These are phyloP conservation scores for Ictalurus furcatus DNA, from an alignment of 2,113 vertebrate species.

Conservation along the genomic window DNA sequence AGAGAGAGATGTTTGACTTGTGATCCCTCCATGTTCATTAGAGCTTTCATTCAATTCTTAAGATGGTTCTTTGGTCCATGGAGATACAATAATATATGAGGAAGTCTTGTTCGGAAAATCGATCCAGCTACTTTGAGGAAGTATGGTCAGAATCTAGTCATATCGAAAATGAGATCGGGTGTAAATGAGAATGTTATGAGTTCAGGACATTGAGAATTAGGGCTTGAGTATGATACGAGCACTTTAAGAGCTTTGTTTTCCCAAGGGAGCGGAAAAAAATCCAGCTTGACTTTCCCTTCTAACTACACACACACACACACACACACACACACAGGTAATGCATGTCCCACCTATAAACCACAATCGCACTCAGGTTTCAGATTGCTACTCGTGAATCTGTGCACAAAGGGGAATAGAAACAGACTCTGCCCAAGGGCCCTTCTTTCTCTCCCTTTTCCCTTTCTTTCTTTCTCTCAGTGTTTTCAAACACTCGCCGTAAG, in stretches of 20 bases:
- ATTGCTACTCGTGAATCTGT: slow-evolving; percentile 37
- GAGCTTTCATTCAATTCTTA: neutral
- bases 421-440: slow-evolving; percentile 46
- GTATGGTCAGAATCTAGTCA: neutral
- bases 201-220: neutral
- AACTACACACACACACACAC: slow-evolving; percentile 17
- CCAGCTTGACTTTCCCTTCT: neutral
- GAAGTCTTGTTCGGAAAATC: too few species aligned
- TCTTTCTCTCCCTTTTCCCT: slow-evolving; percentile 37
- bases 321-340: slow-evolving; percentile 38
- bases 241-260: slow-evolving; percentile 9
- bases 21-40: slow-evolving; percentile 23
- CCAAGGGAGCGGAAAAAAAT: neutral
- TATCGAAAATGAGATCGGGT: neutral
- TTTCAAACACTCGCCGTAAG: slow-evolving; percentile 49
- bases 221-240: neutral
- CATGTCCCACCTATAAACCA: slow-evolving; percentile 48
- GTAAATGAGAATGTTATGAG: neutral
- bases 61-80: neutral
- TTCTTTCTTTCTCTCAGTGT: slow-evolving; percentile 51
- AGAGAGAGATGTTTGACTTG: slow-evolving; percentile 39
- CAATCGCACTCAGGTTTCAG: slow-evolving; percentile 48
- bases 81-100: neutral
- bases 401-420: slow-evolving; percentile 40
- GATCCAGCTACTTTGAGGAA: too few species aligned